phyloP scores from a whole-genome alignment of 1,140 invertebrate genomes.

The Heterodera schachtii region DNA sequence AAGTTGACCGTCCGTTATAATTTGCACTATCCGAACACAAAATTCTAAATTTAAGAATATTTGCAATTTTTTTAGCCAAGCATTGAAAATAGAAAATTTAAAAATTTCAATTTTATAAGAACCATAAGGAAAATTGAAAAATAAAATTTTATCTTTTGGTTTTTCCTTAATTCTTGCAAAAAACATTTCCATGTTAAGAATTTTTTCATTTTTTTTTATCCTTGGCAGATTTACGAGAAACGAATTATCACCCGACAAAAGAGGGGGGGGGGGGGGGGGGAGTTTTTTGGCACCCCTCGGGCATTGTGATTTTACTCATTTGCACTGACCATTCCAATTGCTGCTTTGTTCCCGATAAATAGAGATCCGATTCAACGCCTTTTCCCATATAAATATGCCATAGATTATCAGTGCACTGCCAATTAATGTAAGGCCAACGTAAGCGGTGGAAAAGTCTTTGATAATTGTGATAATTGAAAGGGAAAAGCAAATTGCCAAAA shows the following conservation, averaged over 20 bases:
- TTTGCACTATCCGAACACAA: background rate
- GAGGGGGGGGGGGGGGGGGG: no score
- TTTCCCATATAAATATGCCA: constrained; percentile 32
- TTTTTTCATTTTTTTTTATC: background rate
- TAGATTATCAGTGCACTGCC: constrained; percentile 25
- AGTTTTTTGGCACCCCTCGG: no score
- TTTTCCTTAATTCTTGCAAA: background rate
- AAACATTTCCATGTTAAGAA: background rate
- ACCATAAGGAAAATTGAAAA: no score
- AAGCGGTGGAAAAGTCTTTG: constrained; percentile 39
- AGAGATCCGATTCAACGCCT: background rate
- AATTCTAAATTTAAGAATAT: background rate
- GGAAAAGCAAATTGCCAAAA: constrained; percentile 37
- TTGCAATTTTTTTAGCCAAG: background rate
- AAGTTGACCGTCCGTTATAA: background rate
- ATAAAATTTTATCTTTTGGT: no score
- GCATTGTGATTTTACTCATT: no score
- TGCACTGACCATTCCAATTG: background rate
- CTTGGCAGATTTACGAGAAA: no score
- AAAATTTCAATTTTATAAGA: no score
- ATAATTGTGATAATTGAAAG: constrained; percentile 35
- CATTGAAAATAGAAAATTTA: background rate
- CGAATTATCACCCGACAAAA: no score
- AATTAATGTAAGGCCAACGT: constrained; percentile 29
- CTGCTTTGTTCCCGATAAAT: background rate